Percentiles rank a stretch among this genome's conserved stretches.
Conservation (phyloP, 2,888 invertebrate genomes). For the Scaptomyza polygonia region DNA sequence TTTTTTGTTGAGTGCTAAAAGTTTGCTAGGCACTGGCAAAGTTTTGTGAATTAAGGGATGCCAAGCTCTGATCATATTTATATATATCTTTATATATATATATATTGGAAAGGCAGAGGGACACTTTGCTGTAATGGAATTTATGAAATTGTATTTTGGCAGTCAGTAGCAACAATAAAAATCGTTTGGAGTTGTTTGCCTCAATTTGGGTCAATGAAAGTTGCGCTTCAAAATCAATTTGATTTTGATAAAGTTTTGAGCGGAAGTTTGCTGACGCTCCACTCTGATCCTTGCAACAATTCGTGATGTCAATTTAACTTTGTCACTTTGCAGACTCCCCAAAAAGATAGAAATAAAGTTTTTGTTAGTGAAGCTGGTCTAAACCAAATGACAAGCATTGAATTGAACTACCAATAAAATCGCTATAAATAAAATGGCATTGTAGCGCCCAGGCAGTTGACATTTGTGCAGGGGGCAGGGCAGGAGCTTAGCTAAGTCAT, state of each 20-base stretch:
- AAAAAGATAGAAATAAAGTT: constrained; percentile 7
- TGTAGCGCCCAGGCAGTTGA: constrained; percentile 47
- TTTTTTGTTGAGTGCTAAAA: constrained; percentile 63
- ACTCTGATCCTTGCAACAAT: background rate
- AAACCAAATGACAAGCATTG: constrained; percentile 51
- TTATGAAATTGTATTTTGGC: constrained; percentile 72
- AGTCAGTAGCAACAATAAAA: constrained; percentile 47
- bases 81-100: constrained; percentile 2
- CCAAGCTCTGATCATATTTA: constrained; percentile 11
- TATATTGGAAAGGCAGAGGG: constrained; percentile 1
- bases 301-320: constrained; percentile 53
- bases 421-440: constrained; percentile 54
- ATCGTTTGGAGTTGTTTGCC: constrained; percentile 64
- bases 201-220: constrained; percentile 76
- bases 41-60: constrained; percentile 45
- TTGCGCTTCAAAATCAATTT: constrained; percentile 72
- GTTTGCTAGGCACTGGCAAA: constrained; percentile 45
- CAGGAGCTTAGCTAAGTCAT: constrained; percentile 1
- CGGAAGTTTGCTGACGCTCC: constrained; percentile 6
- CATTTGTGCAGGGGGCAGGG: constrained; percentile 22
- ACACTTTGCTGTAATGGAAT: constrained; percentile 65
- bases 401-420: constrained; percentile 59
- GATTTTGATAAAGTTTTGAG: constrained; percentile 67
- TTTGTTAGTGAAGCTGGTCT: background rate
- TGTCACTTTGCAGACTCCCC: constrained; percentile 36